Conservation (phyloP, 2,797 vertebrate genomes). For the Neopelma chrysocephalum region DNA sequence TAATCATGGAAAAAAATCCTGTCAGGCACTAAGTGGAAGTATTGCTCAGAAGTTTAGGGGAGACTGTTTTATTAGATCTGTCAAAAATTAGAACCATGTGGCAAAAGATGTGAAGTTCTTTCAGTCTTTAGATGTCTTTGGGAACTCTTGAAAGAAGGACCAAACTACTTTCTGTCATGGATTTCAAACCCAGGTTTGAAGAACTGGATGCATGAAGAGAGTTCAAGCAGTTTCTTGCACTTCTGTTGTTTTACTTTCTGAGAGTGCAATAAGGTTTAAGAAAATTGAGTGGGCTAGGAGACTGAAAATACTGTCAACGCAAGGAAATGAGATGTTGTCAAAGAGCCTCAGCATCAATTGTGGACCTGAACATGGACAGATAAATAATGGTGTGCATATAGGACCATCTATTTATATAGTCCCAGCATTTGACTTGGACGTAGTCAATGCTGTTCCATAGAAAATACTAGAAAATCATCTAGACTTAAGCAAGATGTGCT, state of each 20-base stretch:
- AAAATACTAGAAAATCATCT: not conserved
- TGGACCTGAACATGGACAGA: not conserved
- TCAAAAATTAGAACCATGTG: not conserved
- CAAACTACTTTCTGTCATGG: not conserved
- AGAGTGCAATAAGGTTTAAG: not conserved
- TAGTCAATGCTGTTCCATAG: not conserved
- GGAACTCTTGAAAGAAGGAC: not conserved
- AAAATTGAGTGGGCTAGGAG: not conserved
- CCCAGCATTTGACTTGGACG: not conserved
- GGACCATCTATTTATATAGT: not conserved
- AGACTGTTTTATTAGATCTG: not conserved
- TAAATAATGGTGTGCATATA: not conserved
- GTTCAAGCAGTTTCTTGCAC: not conserved
- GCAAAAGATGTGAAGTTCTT: not conserved
- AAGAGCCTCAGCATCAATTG: not conserved
- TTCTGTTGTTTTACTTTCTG: not conserved
- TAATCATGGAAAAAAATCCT: not conserved
- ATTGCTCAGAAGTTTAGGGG: not conserved
- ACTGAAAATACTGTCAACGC: not conserved
- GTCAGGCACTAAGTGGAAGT: not conserved
- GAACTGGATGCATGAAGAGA: not conserved
- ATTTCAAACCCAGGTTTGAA: not conserved
- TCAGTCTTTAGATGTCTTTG: not conserved
- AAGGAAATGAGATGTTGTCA: not conserved
- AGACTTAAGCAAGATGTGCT: not conserved